These are phyloP conservation scores for Gallinago solitaria DNA, from an alignment of 2,797 vertebrate genomes.

Conservation along the genomic window DNA sequence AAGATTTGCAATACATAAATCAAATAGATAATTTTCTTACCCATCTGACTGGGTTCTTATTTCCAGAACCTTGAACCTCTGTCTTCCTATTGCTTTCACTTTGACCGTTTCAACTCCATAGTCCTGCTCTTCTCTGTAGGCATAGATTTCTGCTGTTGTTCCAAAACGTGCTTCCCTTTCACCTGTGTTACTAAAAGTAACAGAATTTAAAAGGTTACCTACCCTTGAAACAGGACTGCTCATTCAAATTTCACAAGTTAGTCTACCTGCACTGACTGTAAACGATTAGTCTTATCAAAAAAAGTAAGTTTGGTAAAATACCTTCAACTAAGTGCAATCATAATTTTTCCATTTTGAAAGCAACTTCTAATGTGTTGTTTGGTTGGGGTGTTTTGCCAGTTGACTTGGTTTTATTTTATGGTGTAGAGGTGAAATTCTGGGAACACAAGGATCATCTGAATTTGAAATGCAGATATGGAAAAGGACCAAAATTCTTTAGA, in stretches of 20 bases:
- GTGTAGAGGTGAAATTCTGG: neutral
- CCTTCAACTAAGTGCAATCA: neutral
- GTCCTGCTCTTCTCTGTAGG: conserved; percentile 94
- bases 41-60: conserved; percentile 96
- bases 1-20: neutral
- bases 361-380: neutral
- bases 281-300: fast-evolving
- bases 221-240: neutral
- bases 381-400: neutral
- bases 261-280: neutral
- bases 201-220: neutral
- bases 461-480: neutral
- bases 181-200: conserved; percentile 60
- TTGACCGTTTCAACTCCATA: conserved; percentile 97
- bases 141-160: conserved; percentile 97
- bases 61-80: conserved; percentile 96
- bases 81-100: conserved; percentile 96
- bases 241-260: neutral
- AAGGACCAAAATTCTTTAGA: neutral
- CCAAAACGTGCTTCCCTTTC: conserved; percentile 88
- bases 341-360: neutral
- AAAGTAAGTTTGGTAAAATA: neutral
- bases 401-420: neutral
- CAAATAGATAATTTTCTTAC: conserved; percentile 73
- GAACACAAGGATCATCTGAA: neutral